phyloP scores from a whole-genome alignment of 2,797 vertebrate genomes.

The Syngnathus rostellatus region DNA sequence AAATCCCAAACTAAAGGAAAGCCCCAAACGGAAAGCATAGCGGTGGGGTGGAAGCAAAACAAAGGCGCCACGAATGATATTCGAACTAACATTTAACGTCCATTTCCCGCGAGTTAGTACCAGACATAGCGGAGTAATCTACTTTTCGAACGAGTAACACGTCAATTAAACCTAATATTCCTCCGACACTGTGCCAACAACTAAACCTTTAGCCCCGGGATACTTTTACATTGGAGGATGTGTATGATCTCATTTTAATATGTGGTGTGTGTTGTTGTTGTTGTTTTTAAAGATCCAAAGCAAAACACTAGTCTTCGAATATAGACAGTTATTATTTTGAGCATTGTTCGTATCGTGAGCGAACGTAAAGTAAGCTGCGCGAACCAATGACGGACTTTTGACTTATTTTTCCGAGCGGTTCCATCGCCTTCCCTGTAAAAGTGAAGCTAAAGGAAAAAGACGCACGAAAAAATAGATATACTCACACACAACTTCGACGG shows the following conservation, averaged over 20 bases:
- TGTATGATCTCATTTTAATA: not conserved
- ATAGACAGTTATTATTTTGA: not conserved
- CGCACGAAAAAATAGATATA: slow-evolving; percentile 32
- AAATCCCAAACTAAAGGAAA: slow-evolving; percentile 52
- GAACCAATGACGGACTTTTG: slow-evolving; percentile 14
- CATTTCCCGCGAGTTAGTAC: not conserved
- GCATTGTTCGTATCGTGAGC: not conserved
- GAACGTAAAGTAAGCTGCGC: not conserved
- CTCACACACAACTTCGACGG: slow-evolving; percentile 67
- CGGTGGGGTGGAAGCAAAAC: not conserved
- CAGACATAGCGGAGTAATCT: not conserved
- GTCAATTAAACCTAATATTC: slow-evolving; percentile 12
- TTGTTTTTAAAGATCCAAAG: not conserved
- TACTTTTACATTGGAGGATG: not conserved
- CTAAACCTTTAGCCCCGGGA: not conserved
- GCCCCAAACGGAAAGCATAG: slow-evolving; percentile 39
- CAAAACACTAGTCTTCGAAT: not conserved
- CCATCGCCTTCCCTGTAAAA: slow-evolving; percentile 6
- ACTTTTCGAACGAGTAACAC: slow-evolving; percentile 4
- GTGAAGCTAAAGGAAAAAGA: not conserved
- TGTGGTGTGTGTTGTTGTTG: not conserved
- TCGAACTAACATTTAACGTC: not conserved
- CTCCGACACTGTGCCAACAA: not conserved
- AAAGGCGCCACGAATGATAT: not conserved
- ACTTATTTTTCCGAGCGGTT: slow-evolving; percentile 2